Conservation (phyloP, 2,797 vertebrate species). For the Chromis chromis region DNA sequence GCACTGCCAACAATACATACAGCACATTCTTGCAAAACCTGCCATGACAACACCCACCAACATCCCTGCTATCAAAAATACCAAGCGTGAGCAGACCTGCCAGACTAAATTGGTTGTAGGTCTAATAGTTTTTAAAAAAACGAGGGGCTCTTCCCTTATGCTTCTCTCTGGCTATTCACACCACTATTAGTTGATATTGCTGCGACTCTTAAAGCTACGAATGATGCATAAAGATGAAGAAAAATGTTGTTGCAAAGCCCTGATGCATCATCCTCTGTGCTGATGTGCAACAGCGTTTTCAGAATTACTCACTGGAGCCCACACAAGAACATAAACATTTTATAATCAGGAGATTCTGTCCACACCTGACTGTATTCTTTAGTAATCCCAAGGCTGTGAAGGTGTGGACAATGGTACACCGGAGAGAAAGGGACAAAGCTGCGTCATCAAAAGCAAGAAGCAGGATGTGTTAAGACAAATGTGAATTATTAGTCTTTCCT, state of each 20-base stretch:
- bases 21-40: constrained; percentile 42
- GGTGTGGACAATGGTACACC: constrained; percentile 14
- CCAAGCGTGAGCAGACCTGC: constrained; percentile 69
- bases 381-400: constrained; percentile 15
- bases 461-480: constrained; percentile 16
- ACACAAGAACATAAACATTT: constrained; percentile 16
- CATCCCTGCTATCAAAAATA: constrained; percentile 44
- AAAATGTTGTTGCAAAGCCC: background rate
- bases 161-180: background rate
- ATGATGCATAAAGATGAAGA: background rate
- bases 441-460: constrained; percentile 3
- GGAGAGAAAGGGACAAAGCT: background rate
- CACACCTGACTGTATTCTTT: constrained; percentile 15
- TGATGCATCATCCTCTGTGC: background rate
- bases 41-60: constrained; percentile 38
- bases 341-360: background rate
- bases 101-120: background rate
- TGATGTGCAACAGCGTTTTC: constrained; percentile 1
- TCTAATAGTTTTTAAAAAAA: background rate
- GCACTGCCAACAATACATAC: constrained; percentile 28
- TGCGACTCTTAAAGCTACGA: background rate
- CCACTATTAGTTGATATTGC: background rate
- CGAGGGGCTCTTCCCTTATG: background rate
- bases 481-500: constrained; percentile 10
- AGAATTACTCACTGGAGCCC: constrained; percentile 16